These are phyloP conservation scores for Perognathus longimembris DNA, from an alignment of 2,113 vertebrate species.

Conservation along the genomic window DNA sequence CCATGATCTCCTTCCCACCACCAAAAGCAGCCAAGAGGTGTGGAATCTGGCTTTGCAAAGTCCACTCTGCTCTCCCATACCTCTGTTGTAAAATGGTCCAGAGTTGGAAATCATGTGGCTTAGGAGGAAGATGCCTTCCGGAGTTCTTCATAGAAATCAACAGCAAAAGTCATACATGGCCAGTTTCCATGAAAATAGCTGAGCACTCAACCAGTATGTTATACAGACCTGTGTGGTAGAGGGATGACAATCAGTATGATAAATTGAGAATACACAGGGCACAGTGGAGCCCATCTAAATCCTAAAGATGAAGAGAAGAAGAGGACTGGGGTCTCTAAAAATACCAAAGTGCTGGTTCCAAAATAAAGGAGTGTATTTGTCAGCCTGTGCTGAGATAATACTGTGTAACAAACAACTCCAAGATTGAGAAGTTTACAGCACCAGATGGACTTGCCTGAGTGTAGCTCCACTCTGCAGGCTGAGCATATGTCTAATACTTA, in stretches of 20 bases:
- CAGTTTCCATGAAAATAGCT: neutral
- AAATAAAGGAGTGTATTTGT: neutral
- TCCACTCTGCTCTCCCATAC: neutral
- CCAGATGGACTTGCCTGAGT: neutral
- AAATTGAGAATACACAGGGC: neutral
- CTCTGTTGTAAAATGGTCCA: neutral
- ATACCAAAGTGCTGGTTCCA: neutral
- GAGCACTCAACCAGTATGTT: neutral
- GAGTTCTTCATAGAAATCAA: neutral
- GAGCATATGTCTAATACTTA: neutral
- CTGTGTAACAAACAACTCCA: conserved; percentile 12
- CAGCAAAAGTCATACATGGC: neutral
- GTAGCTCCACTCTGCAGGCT: neutral
- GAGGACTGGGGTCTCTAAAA: neutral
- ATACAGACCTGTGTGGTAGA: neutral
- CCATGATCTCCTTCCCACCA: neutral
- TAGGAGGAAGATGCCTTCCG: neutral
- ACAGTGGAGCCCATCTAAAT: neutral
- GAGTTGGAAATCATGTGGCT: neutral
- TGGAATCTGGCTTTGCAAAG: neutral
- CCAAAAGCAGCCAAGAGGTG: neutral
- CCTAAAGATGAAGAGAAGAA: neutral
- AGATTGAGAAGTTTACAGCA: neutral
- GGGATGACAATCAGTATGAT: neutral
- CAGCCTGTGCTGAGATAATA: neutral